These are phyloP conservation scores for Propithecus deckenii DNA, from an alignment of 2,797 vertebrate species.

Conservation along the genomic window DNA sequence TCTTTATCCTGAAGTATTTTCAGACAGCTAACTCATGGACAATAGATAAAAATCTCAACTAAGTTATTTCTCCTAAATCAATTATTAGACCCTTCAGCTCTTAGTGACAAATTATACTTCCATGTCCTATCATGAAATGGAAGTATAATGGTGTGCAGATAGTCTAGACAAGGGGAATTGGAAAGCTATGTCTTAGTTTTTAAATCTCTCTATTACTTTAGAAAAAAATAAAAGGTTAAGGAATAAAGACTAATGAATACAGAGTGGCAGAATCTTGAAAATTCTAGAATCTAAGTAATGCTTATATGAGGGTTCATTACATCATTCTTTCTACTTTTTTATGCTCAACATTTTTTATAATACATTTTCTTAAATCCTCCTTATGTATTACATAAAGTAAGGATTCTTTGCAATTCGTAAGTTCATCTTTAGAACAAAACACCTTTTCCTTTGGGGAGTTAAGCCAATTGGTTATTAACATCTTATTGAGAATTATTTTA, in stretches of 20 bases:
- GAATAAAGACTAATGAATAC: background rate
- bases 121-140: background rate
- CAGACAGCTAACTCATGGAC: background rate
- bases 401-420: background rate
- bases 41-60: background rate
- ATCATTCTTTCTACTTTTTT: background rate
- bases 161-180: background rate
- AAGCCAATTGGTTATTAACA: constrained; percentile 38
- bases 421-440: constrained; percentile 35
- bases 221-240: background rate
- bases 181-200: background rate
- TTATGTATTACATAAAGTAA: constrained; percentile 4
- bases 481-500: constrained; percentile 12
- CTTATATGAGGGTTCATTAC: background rate
- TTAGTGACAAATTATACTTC: background rate
- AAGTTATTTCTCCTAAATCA: background rate
- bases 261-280: constrained; percentile 3
- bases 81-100: background rate
- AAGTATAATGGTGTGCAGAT: background rate
- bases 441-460: constrained; percentile 9
- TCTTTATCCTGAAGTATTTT: background rate
- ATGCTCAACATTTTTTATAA: background rate
- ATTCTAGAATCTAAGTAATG: constrained; percentile 15
- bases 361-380: background rate
- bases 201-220: background rate